Evolutionary conservation across 2,888 invertebrate species (phyloP), one percentile per base, ranked within the genome.

Genomic region (Eristalinus sepulchralis): DNA sequence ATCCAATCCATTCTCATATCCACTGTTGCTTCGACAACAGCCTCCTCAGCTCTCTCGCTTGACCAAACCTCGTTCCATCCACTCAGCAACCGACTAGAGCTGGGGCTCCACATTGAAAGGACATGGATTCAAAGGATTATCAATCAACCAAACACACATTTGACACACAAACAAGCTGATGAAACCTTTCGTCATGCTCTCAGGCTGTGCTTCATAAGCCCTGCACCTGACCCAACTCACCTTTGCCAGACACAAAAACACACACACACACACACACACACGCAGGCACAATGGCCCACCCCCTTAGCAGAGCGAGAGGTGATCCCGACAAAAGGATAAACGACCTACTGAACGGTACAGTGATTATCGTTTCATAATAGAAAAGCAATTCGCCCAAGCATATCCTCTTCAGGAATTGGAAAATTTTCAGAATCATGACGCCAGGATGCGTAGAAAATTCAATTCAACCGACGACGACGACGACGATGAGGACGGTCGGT

Each of bases 351-450:
- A 34, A 63, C 62, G 53, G 62, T 53, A 63, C 53, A 67, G 59
- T 60, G 39, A 66, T 39, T 75, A 71, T 47, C 13, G 11, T 20
- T 71, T 60, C 27, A 39, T 39, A 71, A 71, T 60, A 31, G 71
- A 60, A 6, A 27, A 39, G 17, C 33, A 57, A 31, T 17, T 34
- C 22, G 62, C 33, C n/a, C 33, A 13, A 17, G n/a, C 47, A 36
- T 34, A 34, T 63, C 53, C 72, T 53, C 39, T 71, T 27, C 17
- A 33, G 47, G n/a, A 24, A 73, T 63, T 34, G 63, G 55, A 72
- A 72, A 63, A 47, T 47, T 47, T 53, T n/a, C 17, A 72, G 34
- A 47, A 47, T 57, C 71, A 31, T 72, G 31, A 17, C 36, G 17
- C 34, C 36, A 64, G 36, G 39, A 36, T 22, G 64, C 64, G 36